These are phyloP conservation scores for Bungarus multicinctus DNA, from an alignment of 2,113 vertebrate species.

Conservation along the genomic window DNA sequence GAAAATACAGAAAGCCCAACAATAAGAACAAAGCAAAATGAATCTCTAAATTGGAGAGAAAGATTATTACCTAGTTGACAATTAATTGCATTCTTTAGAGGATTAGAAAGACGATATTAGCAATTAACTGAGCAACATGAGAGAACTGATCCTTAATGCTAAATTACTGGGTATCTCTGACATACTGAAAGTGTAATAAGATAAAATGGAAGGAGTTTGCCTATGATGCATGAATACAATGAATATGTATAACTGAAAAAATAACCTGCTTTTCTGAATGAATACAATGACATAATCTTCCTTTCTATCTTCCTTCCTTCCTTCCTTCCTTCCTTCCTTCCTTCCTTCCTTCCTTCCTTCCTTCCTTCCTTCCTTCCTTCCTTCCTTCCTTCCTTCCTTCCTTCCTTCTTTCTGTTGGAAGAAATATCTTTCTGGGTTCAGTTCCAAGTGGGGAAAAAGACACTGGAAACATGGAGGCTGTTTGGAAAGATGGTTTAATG, in stretches of 20 bases:
- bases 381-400: neutral
- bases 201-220: constrained; percentile 43
- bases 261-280: constrained; percentile 3
- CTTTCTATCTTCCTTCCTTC: neutral
- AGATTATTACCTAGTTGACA: constrained; percentile 36
- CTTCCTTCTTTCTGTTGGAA: neutral
- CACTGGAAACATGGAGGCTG: too few species aligned
- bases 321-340: neutral
- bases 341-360: neutral
- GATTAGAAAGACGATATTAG: constrained; percentile 49
- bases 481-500: too few species aligned
- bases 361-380: neutral
- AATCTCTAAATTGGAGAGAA: constrained; percentile 13
- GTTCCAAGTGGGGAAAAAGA: too few species aligned
- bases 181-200: constrained; percentile 45
- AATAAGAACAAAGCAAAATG: constrained; percentile 10
- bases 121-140: constrained; percentile 57
- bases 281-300: constrained; percentile 15
- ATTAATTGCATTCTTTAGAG: constrained; percentile 44
- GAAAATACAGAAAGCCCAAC: neutral
- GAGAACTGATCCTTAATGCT: constrained; percentile 52
- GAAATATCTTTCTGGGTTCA: too few species aligned
- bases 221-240: constrained; percentile 44
- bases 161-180: constrained; percentile 54
- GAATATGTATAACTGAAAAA: constrained; percentile 24